phyloP scores from a whole-genome alignment of 1,140 invertebrate species.

The Cepaea nemoralis region DNA sequence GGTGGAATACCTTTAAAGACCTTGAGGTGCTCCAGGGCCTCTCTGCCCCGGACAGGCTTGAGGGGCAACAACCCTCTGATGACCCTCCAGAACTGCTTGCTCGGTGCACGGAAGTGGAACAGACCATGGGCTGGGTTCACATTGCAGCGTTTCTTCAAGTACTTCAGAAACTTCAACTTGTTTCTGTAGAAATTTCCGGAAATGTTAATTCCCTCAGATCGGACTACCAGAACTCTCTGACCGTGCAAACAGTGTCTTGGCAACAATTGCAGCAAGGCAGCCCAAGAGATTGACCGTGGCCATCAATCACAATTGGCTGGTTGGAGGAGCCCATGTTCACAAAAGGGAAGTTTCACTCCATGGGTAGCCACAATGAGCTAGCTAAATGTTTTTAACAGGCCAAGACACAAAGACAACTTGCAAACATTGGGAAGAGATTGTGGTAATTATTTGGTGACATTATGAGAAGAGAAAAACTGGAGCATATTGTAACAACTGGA shows the following conservation, averaged over 20 bases:
- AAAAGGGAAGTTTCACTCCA: too few species aligned
- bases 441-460: too few species aligned
- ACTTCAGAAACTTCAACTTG: constrained; percentile 95
- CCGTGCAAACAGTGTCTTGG: constrained; percentile 92
- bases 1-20: constrained; percentile 95
- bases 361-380: too few species aligned
- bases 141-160: constrained; percentile 96
- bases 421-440: too few species aligned
- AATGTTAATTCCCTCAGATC: constrained; percentile 97
- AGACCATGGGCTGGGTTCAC: constrained; percentile 97
- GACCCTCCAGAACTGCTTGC: constrained; percentile 95
- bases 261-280: constrained; percentile 91
- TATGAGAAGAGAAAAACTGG: too few species aligned
- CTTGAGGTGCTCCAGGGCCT: constrained; percentile 78
- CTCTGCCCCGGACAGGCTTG: constrained; percentile 91
- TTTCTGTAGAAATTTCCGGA: constrained; percentile 97
- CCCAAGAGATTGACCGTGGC: constrained; percentile 83
- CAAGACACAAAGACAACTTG: too few species aligned
- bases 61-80: constrained; percentile 99
- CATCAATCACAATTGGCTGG: too few species aligned
- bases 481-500: too few species aligned
- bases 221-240: constrained; percentile 77
- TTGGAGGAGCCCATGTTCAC: too few species aligned
- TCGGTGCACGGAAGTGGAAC: constrained; percentile 97
- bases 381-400: too few species aligned